Conservation (phyloP, 2,113 vertebrate genomes). For the Craseonycteris thonglongyai region DNA sequence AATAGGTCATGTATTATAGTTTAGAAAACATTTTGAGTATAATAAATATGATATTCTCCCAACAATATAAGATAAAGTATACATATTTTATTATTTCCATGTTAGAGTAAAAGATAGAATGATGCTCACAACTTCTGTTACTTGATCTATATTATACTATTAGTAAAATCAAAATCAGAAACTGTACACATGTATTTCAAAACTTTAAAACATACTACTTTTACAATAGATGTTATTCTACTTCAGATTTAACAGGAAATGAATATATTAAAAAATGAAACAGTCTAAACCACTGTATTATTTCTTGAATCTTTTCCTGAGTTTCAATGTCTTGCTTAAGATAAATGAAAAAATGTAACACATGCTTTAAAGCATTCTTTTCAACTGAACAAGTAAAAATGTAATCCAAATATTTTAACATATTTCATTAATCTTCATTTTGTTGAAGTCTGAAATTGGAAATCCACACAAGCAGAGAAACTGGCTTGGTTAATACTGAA, state of each 20-base stretch:
- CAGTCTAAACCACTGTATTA: neutral
- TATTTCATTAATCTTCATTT: constrained; percentile 39
- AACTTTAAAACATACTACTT: neutral
- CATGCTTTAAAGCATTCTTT: constrained; percentile 6
- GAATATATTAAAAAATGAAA: constrained; percentile 8
- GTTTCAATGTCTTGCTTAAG: neutral
- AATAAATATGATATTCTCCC: neutral
- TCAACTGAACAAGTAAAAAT: constrained; percentile 26
- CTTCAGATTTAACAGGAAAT: neutral
- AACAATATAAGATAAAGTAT: neutral
- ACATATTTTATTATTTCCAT: neutral
- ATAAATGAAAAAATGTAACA: neutral
- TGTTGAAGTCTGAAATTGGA: neutral
- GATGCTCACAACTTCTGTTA: neutral
- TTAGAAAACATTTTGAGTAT: neutral
- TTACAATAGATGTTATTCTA: neutral
- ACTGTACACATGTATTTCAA: neutral
- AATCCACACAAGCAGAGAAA: neutral
- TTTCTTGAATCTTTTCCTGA: neutral
- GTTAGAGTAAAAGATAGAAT: neutral
- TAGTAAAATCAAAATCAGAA: neutral
- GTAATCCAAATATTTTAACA: constrained; percentile 41
- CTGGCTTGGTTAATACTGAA: neutral
- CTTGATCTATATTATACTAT: neutral
- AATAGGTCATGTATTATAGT: neutral